phyloP scores from a whole-genome alignment of 1,140 invertebrate species.

The Scylla paramamosain region DNA sequence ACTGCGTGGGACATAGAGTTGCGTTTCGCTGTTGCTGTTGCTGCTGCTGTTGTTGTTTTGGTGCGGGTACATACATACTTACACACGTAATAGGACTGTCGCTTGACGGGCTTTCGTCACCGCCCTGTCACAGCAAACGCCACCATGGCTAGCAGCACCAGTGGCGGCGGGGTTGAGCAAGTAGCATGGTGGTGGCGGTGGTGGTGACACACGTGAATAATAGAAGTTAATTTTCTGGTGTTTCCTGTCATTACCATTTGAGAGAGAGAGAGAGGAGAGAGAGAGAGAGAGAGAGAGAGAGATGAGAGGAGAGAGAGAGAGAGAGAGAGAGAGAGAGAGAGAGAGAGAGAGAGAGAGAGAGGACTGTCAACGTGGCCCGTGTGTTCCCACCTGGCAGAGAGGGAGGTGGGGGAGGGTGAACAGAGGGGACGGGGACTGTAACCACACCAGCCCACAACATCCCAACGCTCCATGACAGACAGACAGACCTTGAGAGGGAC shows the following conservation, averaged over 20 bases:
- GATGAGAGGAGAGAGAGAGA: background rate
- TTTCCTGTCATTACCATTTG: background rate
- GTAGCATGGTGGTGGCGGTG: background rate
- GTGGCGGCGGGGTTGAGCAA: background rate
- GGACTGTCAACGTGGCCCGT: background rate
- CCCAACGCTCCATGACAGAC: background rate
- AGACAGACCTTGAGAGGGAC: slow-evolving; percentile 1
- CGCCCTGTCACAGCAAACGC: background rate
- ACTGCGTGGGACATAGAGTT: background rate
- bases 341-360: background rate
- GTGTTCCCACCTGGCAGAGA: background rate
- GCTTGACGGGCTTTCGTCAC: background rate
- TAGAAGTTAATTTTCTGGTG: background rate
- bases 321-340: background rate
- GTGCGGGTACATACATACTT: background rate
- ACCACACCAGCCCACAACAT: background rate
- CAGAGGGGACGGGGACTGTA: background rate
- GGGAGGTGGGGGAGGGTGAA: background rate
- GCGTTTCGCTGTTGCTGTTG: no score
- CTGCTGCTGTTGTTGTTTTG: background rate
- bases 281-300: no score
- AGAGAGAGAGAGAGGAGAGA: no score
- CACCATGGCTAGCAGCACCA: background rate
- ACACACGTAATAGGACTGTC: background rate
- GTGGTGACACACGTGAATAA: background rate